Conservation (phyloP, 2,797 vertebrate genomes). For the Lacerta agilis region DNA sequence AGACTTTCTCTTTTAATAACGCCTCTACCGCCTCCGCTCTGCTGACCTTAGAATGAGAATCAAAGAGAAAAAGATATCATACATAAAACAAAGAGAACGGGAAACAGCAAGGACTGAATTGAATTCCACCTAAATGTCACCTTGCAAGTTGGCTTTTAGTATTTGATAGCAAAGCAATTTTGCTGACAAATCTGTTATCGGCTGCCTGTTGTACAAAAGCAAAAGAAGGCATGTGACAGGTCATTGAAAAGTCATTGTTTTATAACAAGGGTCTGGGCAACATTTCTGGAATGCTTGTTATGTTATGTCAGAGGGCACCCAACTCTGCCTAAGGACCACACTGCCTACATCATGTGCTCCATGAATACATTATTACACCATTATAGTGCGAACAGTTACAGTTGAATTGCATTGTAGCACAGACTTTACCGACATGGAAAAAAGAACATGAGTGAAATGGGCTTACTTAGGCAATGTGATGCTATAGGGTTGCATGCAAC, state of each 20-base stretch:
- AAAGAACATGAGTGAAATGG: background rate
- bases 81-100: slow-evolving; percentile 60
- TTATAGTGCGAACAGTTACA: background rate
- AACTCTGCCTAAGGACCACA: background rate
- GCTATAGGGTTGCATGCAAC: background rate
- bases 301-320: slow-evolving; percentile 15
- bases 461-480: background rate
- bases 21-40: slow-evolving; percentile 8
- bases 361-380: background rate
- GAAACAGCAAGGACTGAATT: slow-evolving; percentile 54
- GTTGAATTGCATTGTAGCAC: background rate
- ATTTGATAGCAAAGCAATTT: slow-evolving; percentile 62
- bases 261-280: slow-evolving; percentile 41
- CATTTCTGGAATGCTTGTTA: slow-evolving; percentile 19
- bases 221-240: slow-evolving; percentile 42
- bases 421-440: background rate
- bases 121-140: slow-evolving; percentile 71
- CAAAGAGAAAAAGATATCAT: slow-evolving; percentile 58
- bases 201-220: slow-evolving; percentile 20
- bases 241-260: slow-evolving; percentile 32
- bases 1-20: slow-evolving; percentile 58
- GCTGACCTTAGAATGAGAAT: slow-evolving; percentile 61
- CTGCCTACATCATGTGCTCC: background rate
- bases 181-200: slow-evolving; percentile 54
- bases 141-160: slow-evolving; percentile 62